phyloP scores from a whole-genome alignment of 2,797 vertebrate species.

The Anniella stebbinsi region DNA sequence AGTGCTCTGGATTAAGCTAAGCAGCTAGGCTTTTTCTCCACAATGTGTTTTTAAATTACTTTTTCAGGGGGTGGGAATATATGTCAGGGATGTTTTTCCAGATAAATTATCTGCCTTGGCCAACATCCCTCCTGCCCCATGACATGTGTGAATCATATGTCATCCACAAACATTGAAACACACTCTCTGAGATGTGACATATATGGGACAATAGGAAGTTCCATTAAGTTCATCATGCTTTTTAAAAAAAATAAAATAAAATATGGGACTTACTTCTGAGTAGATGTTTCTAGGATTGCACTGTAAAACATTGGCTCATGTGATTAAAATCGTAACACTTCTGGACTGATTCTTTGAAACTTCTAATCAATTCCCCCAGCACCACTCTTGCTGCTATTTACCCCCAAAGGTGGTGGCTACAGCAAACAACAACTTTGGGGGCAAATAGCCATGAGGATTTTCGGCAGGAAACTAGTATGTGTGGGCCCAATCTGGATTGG shows the following conservation, averaged over 20 bases:
- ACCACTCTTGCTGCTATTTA: not conserved
- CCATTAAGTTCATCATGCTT: not conserved
- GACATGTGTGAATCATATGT: not conserved
- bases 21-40: not conserved
- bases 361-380: not conserved
- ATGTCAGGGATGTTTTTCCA: not conserved
- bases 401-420: not conserved
- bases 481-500: too few relatives aligned
- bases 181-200: not conserved
- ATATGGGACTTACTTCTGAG: not conserved
- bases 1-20: not conserved
- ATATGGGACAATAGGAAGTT: not conserved
- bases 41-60: not conserved
- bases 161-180: not conserved
- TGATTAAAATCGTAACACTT: not conserved
- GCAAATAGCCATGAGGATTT: not conserved
- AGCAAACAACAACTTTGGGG: not conserved
- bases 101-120: not conserved
- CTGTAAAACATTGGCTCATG: not conserved
- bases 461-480: not conserved
- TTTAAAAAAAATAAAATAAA: too few relatives aligned
- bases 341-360: not conserved
- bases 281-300: not conserved
- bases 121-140: not conserved
- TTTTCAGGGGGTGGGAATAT: not conserved